Percentiles rank a stretch among this genome's conserved stretches.
phyloP scores from a whole-genome alignment of 2,113 vertebrate genomes.

The Noctilio leporinus region DNA sequence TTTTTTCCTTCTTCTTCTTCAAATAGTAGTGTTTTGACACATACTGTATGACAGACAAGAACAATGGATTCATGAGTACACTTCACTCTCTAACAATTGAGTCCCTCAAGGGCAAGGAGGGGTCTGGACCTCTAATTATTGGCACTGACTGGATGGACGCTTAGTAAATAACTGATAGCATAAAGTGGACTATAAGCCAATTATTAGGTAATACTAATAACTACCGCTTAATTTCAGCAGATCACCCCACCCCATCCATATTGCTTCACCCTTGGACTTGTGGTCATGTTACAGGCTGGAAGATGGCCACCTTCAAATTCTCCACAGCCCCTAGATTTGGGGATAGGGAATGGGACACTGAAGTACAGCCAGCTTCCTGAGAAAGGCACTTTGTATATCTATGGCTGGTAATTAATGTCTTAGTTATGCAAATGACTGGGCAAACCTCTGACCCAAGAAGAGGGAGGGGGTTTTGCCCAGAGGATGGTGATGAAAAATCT shows the following conservation, averaged over 20 bases:
- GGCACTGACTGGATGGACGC: background rate
- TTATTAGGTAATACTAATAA: background rate
- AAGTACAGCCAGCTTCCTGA: too few species aligned
- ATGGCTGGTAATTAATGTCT: too few species aligned
- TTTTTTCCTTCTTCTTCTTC: too few species aligned
- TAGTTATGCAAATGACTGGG: too few species aligned
- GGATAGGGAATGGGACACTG: too few species aligned
- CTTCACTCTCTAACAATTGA: background rate
- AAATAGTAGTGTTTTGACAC: background rate
- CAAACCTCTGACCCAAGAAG: too few species aligned
- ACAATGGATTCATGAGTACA: rapidly evolving
- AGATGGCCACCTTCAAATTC: too few species aligned
- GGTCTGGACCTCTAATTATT: background rate
- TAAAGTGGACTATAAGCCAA: background rate
- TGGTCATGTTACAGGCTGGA: too few species aligned
- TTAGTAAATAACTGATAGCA: background rate
- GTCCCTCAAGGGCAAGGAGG: background rate
- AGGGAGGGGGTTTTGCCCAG: too few species aligned
- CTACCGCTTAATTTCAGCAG: background rate
- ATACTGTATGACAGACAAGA: background rate
- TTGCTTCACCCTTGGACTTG: background rate
- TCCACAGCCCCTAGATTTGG: too few species aligned
- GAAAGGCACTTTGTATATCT: too few species aligned
- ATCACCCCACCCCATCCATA: background rate
- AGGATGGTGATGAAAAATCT: too few species aligned